Base-by-base conservation (phyloP, 1,140 invertebrate genomes). In the Oscheius sp. region DNA sequence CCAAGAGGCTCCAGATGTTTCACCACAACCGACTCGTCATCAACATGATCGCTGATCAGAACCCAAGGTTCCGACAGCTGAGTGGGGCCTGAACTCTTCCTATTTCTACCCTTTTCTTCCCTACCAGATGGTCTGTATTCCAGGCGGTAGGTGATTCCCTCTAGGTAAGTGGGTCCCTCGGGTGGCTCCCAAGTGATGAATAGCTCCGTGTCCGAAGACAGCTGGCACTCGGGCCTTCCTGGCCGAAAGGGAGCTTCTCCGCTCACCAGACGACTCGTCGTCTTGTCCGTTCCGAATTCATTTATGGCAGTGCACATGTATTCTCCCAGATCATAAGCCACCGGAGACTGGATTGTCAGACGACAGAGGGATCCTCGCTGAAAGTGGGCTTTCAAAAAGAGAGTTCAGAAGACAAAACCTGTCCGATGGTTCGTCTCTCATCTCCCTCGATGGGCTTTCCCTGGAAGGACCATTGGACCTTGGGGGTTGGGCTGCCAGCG, bases 261-360 rank as follows among this genome's bases (percentile, higher is more conserved):
- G 45, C 86, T 75, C 20, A 85, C 77, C 2, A 90, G 78, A 66
- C 88, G 80, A 35, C 88, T 88, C 66, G 84, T 82, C 73, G 86
- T 87, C 4, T 85, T 85, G 2, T 86, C 85, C 23, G 85, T 85
- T 0, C 89, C 89, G 32, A 82, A 87, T 75, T 90, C 90, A 80
- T 95, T 96, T 26, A 93, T 86, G 0, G 94, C 95, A 1, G 95
- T 92, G 13, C 94, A 93, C 84, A 95, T 97, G 84, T 97, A 99
- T 76, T 93, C 90, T 0, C 95, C 95, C 42, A 91, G 88, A 78
- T 88, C 88, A 72, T 85, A 85, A 32, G 68, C 45, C 23, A 69
- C 20, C 0, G 84, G 80, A 28, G 70, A 71, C 10, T 75, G 35
- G 46, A 84, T 82, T 2, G 71, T 82, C 23, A 84, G 65, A 7